Percentiles rank a stretch among this genome's conserved stretches.
These are phyloP conservation scores for Cossypha heuglini DNA, from an alignment of 2,797 vertebrate species.

Conservation along the genomic window DNA sequence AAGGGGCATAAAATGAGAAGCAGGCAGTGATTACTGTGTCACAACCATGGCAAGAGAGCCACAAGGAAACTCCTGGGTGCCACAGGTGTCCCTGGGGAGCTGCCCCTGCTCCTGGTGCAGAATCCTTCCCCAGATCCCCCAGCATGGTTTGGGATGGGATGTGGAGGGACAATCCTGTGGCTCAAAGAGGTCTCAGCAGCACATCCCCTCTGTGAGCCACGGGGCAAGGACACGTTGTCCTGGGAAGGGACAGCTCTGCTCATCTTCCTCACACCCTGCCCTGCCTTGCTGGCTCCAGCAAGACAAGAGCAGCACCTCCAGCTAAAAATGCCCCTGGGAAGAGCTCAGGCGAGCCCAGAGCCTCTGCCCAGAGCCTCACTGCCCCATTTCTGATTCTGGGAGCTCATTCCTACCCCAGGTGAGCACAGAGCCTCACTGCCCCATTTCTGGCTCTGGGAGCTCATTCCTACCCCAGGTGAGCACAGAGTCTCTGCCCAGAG, in stretches of 20 bases:
- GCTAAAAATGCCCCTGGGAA: background rate
- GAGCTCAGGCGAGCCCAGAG: background rate
- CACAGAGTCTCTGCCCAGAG: background rate
- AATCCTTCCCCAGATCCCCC: background rate
- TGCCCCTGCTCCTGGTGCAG: background rate
- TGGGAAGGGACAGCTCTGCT: too few species aligned
- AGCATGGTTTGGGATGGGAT: background rate
- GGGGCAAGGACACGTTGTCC: background rate
- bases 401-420: too few species aligned
- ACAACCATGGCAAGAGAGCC: background rate
- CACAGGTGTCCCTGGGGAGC: background rate
- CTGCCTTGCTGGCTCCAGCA: background rate
- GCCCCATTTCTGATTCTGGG: too few species aligned
- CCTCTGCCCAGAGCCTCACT: background rate
- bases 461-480: background rate
- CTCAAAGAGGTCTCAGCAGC: background rate
- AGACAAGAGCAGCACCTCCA: background rate
- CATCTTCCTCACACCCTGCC: background rate
- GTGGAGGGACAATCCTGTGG: background rate
- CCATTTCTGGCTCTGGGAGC: too few species aligned
- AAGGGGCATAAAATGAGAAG: background rate
- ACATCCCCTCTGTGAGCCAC: background rate
- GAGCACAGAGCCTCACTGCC: background rate
- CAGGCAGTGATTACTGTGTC: background rate
- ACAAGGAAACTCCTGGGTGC: background rate